These are phyloP conservation scores for Simalia tracyae DNA, from an alignment of 2,797 vertebrate genomes.

Conservation along the genomic window DNA sequence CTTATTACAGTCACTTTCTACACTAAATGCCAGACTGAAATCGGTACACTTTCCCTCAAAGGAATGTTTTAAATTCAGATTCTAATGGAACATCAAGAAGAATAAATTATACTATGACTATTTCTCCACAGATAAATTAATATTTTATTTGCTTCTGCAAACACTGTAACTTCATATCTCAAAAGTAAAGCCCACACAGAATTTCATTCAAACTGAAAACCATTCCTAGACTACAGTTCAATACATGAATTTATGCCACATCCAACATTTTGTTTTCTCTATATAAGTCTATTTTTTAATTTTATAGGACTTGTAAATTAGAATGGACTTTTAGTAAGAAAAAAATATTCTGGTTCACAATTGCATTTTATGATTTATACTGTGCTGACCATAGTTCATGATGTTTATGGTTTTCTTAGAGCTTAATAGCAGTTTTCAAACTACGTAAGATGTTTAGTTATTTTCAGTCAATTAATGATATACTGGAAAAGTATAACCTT, in stretches of 20 bases:
- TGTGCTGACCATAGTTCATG: background rate
- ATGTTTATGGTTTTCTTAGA: background rate
- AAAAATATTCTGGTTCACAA: background rate
- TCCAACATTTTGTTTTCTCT: background rate
- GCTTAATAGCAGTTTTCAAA: background rate
- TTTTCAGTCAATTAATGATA: background rate
- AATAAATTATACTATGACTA: background rate
- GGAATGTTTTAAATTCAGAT: background rate
- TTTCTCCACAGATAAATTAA: constrained; percentile 15
- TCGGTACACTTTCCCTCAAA: background rate
- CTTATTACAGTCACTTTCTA: background rate
- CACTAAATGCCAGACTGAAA: background rate
- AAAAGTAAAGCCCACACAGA: background rate
- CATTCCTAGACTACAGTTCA: background rate
- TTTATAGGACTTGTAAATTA: background rate
- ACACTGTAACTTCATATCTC: background rate
- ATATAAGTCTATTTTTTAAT: background rate
- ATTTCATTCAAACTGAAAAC: background rate
- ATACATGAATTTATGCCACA: background rate
- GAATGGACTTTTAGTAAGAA: background rate
- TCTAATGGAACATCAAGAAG: background rate
- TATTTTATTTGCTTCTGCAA: constrained; percentile 30
- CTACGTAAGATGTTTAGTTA: background rate
- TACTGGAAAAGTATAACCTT: background rate
- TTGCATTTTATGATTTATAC: background rate